Base-by-base conservation (phyloP, 2,888 invertebrate genomes). In the Rhamnusium bicolor region DNA sequence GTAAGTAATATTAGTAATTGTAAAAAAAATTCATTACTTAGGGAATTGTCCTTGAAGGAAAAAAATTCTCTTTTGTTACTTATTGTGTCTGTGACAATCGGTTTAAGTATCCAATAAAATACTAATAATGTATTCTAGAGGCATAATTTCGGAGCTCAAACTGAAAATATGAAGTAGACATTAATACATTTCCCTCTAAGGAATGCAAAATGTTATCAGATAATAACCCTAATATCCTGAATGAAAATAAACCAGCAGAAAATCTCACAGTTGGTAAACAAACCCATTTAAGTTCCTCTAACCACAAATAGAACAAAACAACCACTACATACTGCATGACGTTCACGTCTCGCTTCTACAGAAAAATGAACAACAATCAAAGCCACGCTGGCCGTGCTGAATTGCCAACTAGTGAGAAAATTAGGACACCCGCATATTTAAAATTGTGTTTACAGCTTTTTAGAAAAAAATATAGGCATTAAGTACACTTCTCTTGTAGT, bases 241-340 rank as follows among this genome's bases (percentile, higher is more conserved):
- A 54, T 67, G 24, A 56, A 65, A 67, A 67, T 67, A 54, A 21
- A 32, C 29, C 19, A 10, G 19, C 19, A 56, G 21, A 40, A 46
- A 24, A 46, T 46, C 46, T 19, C 40, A 56, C 21, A 40, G 32
- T 67, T 40, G 24, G 56, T 51, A 65, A 51, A 67, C 40, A 67
- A 46, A 29, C 67, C 67, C 24, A 56, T 67, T 67, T 67, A 53
- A 56, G 67, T 67, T 56, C 16, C 10, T 18, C 12, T 53, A 19
- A 49, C 46, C 67, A 46, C 24, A 54, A 66, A 54, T 40, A 54
- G 53, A 65, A 18, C 53, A 65, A 29, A 51, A 65, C 49, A 63
- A 12, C 21, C 32, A 40, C 65, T 65, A 54, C 54, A 53, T 40
- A 56, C 40, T 53, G 32, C n/a, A 40, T 4, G 67, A 21, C 46